Base-by-base conservation (phyloP, 2,797 vertebrate species). In the Scarus forsteni region DNA sequence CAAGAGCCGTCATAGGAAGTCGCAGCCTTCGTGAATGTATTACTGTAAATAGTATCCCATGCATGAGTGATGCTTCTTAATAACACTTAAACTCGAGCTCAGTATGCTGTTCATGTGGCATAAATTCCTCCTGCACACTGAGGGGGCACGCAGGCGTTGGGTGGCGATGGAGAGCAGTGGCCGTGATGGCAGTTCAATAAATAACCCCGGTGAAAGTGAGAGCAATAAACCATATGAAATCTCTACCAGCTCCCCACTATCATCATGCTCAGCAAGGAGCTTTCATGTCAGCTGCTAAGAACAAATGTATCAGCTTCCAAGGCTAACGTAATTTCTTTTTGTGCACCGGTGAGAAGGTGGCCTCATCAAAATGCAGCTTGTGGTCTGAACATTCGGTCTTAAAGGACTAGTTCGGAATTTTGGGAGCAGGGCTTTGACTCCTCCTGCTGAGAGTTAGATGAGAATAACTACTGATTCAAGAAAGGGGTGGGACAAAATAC, bases 161-260 rank as follows among this genome's bases (percentile, higher is more conserved):
- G 83, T 75, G 89, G 83, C 81, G 87, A 73, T 80, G 89, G 63
- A 71, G 88, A 86, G 81, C 85, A 84, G 85, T 80, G 85, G 77
- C 83, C 80, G 53, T 27, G 76, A 64, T 91, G 89, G 86, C 80
- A 82, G 89, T 87, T 89, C 91, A 93, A 94, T 94, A 93, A 93
- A 94, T 93, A 93, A 92, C 86, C 68, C 67, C 66, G 55, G 86
- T 74, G 89, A 92, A 89, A 89, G 91, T 91, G 89, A 79, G 62
- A 80, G 92, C 89, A 89, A 92, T 94, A 93, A 94, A 93, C 73
- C 89, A 90, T 76, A 78, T 85, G 85, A 89, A 92, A 91, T 88
- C 84, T 88, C 85, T 68, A 83, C 75, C 86, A 80, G 81, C 87
- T 66, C 53, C 74, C 77, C 78, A 62, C 72, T 70, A 80, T 84